Base-by-base conservation (phyloP, 2,797 vertebrate genomes). In the Pantherophis alleghaniensis region DNA sequence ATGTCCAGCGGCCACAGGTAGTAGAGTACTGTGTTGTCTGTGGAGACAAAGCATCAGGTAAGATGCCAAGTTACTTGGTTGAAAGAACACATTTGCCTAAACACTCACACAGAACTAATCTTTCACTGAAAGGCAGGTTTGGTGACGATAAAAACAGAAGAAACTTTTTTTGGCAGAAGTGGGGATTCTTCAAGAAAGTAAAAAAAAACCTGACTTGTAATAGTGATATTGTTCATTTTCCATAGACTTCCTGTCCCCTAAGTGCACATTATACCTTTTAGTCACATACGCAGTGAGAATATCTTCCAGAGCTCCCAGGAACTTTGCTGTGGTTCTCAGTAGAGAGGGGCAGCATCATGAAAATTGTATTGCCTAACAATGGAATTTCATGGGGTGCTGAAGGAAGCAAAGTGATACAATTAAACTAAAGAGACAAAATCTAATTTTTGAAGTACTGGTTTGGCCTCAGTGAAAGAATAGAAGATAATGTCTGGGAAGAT, bases 41-140 rank as follows among this genome's bases (percentile, higher is more conserved):
- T 96, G 99, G 99, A 4, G 99, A 99, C 98, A 99, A 99, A 98
- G 99, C 99, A 93, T 99, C 99, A 97, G 99, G 99, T 99, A 98
- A 28, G 26, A 51, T 42, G 60, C 5, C 26, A 61, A 47, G 10
- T 22, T 88, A 32, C 11, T 57, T 87, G 53, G 16, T 20, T 87
- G 28, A 87, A n/a, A 87, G 20, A 13, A 53, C 42, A 89, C 24
- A 89, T 14, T 83, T 83, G 20, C 42, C 22, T 66, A 63, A 47
- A 24, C 60, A 74, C 20, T 79, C n/a, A 57, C 12, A 90, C 18
- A 37, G 55, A 53, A 69, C 16, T n/a, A 20, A 47, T 69, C 32
- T 69, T 69, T 83, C 4, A 90, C 63, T n/a, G 16, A 90, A 55
- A 32, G 63, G 10, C 28, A 74, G 22, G 69, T 74, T 83, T 74